phyloP scores from a whole-genome alignment of 2,113 vertebrate species.

The Oenanthe melanoleuca region DNA sequence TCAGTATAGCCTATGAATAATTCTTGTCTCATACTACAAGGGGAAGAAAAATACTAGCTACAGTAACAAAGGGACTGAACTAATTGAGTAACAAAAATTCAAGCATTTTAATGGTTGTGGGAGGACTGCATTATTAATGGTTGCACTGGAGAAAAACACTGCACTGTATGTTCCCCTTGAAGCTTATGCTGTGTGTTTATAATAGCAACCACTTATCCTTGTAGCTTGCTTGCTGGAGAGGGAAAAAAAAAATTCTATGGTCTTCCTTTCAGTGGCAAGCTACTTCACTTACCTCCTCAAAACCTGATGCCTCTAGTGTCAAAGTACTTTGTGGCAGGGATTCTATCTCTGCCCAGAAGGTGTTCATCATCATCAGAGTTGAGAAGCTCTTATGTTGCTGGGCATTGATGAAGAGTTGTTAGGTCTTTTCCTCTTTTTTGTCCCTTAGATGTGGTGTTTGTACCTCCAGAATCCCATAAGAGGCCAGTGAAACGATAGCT shows the following conservation, averaged over 20 bases:
- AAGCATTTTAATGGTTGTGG: not conserved
- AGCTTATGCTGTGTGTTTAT: not conserved
- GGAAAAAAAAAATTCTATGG: not conserved
- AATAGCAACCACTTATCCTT: not conserved
- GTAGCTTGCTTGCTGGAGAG: not conserved
- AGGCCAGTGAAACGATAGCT: not conserved
- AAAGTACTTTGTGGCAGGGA: not conserved
- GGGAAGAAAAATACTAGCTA: conserved; percentile 20
- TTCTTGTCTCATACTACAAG: not conserved
- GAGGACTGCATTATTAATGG: conserved; percentile 8
- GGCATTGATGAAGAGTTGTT: not conserved
- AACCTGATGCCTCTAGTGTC: not conserved
- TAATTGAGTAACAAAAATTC: conserved; percentile 19
- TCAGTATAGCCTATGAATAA: not conserved
- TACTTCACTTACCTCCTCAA: not conserved
- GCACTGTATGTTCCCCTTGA: not conserved
- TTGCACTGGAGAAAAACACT: not conserved
- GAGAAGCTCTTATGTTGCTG: not conserved
- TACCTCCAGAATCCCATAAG: not conserved
- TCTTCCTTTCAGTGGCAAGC: not conserved
- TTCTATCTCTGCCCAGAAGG: not conserved
- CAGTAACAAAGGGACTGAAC: conserved; percentile 19
- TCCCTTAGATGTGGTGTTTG: not conserved
- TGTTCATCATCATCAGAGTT: not conserved
- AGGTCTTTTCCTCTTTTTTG: not conserved